Percentiles rank a stretch among this genome's conserved stretches.
These are phyloP conservation scores for Arctia plantaginis DNA, from an alignment of 2,888 invertebrate genomes.

Conservation along the genomic window DNA sequence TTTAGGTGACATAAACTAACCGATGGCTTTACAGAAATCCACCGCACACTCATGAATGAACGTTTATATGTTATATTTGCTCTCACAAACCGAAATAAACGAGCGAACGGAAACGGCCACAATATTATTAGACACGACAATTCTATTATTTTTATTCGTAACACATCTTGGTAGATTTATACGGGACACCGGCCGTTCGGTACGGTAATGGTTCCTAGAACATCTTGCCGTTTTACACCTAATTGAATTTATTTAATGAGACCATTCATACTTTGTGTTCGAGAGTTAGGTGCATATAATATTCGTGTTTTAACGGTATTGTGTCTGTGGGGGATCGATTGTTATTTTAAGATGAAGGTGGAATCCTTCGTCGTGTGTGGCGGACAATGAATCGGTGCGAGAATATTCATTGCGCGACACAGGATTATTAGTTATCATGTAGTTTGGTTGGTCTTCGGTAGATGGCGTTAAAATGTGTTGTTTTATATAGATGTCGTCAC, in stretches of 20 bases:
- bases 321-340: background rate
- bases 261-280: conserved; percentile 59
- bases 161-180: conserved; percentile 83
- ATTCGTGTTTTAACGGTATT: conserved; percentile 16
- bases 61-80: conserved; percentile 82
- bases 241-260: conserved; percentile 70
- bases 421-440: background rate
- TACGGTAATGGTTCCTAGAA: conserved; percentile 76
- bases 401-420: background rate
- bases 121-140: conserved; percentile 86
- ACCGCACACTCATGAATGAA: conserved; percentile 69
- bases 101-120: conserved; percentile 84
- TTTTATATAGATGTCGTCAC: background rate
- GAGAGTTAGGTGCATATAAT: conserved; percentile 32
- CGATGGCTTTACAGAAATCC: conserved; percentile 43
- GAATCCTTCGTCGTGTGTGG: background rate
- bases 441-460: background rate
- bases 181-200: conserved; percentile 79
- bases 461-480: background rate
- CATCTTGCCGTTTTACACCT: conserved; percentile 67
- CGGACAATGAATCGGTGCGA: background rate
- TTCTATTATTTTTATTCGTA: conserved; percentile 87
- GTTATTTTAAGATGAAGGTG: background rate
- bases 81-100: conserved; percentile 83
- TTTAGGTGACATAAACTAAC: conserved; percentile 35